Base-by-base conservation (phyloP, 2,888 invertebrate genomes). In the Synergus japonicus region DNA sequence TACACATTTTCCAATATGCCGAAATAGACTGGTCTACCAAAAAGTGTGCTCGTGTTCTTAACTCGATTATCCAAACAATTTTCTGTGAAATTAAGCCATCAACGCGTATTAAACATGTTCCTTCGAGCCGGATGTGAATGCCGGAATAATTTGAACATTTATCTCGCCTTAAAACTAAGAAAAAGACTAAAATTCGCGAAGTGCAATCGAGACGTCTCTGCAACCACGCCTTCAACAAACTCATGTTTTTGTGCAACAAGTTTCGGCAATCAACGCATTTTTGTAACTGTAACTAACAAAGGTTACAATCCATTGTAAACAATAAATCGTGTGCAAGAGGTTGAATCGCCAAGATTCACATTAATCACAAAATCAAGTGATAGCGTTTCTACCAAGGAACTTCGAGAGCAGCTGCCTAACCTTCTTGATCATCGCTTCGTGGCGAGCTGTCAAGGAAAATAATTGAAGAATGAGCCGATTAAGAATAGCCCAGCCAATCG, bases 341-440 rank as follows among this genome's bases (percentile, higher is more conserved):
- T 3, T 49, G 46, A 49, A 49, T 49, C 46, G 15, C 13, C 46
- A 49, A 46, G 46, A 46, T 46, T 46, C 46, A 13, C 12, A 46
- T 13, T 10, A 46, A 46, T 46, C 46, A 10, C 13, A 46, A 3
- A 46, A 12, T 46, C 46, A 46, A 46, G 13, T 46, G 44, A 46
- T 46, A 46, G 12, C 44, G 44, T 44, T 44, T 10, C 44, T 10
- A 12, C 2, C 44, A 46, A 46, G 44, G 1, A 12, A 46, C 54
- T n/a, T 54, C n/a, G 54, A 54, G 54, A 54, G n/a, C n/a, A 54
- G n/a, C n/a, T 13, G 54, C n/a, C 54, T 54, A 54, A 54, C 54
- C 54, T 7, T n/a, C 4, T 54, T 54, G 22, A 22, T 22, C 22
- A 22, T 4, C n/a, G 2, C n/a, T 5, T 54, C 7, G 54, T 12